These are phyloP conservation scores for Ylistrum balloti DNA, from an alignment of 1,140 invertebrate genomes.

Conservation along the genomic window DNA sequence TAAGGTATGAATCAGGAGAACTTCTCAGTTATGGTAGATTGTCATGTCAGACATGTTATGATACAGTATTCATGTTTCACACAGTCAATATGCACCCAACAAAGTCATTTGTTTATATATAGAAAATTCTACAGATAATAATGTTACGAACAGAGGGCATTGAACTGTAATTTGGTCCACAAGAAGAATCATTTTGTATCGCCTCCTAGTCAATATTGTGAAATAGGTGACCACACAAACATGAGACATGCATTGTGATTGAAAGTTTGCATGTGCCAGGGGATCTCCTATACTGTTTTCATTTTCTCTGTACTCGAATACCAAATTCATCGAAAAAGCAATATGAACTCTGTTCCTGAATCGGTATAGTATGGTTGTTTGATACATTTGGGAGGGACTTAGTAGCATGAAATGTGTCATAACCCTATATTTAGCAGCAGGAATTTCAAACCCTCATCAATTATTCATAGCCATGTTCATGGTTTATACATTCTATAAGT, in stretches of 20 bases:
- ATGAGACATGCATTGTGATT: neutral
- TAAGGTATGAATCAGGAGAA: too few relatives aligned
- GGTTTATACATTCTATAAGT: conserved; percentile 28
- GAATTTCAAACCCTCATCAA: conserved; percentile 18
- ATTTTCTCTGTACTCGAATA: neutral
- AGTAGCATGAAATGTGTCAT: neutral
- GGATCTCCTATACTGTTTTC: neutral
- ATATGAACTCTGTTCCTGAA: neutral
- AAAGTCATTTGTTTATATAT: too few relatives aligned
- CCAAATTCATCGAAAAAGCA: neutral
- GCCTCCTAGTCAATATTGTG: neutral
- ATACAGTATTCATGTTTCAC: too few relatives aligned
- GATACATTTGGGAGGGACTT: conserved; percentile 22
- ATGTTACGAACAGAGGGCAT: neutral
- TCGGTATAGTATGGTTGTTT: neutral
- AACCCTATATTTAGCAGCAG: conserved; percentile 25
- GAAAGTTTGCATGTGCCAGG: neutral
- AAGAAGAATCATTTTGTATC: neutral
- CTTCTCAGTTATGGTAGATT: too few relatives aligned
- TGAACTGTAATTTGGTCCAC: neutral
- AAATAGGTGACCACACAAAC: neutral
- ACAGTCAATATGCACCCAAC: too few relatives aligned
- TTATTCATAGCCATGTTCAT: conserved; percentile 33
- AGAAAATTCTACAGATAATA: too few relatives aligned
- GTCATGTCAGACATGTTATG: too few relatives aligned